Evolutionary conservation across 2,888 invertebrate species (phyloP).

Genomic region (Erebia epiphron): DNA sequence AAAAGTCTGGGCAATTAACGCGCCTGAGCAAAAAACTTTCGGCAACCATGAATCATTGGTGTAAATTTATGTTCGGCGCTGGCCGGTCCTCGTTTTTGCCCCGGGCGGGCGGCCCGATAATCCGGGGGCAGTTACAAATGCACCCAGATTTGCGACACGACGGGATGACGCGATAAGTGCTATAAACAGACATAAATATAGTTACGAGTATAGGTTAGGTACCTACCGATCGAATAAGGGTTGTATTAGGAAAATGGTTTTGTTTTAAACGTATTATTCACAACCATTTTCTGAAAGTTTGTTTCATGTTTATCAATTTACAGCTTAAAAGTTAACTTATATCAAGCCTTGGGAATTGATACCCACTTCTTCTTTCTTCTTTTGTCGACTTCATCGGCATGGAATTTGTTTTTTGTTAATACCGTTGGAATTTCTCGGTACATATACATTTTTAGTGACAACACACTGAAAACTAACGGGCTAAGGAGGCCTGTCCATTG

Average conservation of each 20-base stretch:
- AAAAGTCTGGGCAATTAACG: constrained; percentile 68
- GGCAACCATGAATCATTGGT: constrained; percentile 78
- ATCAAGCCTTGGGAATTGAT: too few species aligned
- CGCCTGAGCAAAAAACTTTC: constrained; percentile 70
- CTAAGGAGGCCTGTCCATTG: too few species aligned
- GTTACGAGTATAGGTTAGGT: not conserved
- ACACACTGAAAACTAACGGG: too few species aligned
- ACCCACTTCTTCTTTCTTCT: too few species aligned
- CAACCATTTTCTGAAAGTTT: not conserved
- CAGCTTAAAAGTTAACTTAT: too few species aligned
- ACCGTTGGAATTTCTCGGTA: too few species aligned
- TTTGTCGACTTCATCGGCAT: too few species aligned
- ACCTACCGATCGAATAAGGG: constrained; percentile 9
- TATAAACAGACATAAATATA: constrained; percentile 38
- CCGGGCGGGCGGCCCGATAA: constrained; percentile 67
- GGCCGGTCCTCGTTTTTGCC: constrained; percentile 65
- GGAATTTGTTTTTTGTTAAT: too few species aligned
- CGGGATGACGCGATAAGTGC: constrained; percentile 49
- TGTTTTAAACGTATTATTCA: not conserved
- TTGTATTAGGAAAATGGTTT: not conserved
- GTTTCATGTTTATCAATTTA: not conserved
- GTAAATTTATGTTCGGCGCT: constrained; percentile 72
- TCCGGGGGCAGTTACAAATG: constrained; percentile 67
- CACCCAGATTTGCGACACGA: constrained; percentile 62
- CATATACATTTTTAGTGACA: too few species aligned